These are phyloP conservation scores for Corythornis cristatus DNA, from an alignment of 2,113 vertebrate genomes.

Conservation along the genomic window DNA sequence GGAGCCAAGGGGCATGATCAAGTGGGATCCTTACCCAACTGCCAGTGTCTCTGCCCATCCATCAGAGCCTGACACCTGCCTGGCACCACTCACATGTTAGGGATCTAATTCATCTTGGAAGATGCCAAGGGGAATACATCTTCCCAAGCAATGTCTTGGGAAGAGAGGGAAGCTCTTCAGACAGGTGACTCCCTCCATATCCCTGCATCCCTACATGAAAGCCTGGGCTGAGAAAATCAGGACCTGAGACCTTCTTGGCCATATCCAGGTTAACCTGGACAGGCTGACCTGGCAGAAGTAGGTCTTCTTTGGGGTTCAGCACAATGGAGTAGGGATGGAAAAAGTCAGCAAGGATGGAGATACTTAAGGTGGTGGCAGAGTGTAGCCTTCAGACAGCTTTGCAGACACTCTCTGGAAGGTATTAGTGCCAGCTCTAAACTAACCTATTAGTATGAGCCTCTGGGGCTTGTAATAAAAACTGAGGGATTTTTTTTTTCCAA, in stretches of 20 bases:
- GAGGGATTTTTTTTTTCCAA: background rate
- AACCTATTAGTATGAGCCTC: constrained; percentile 42
- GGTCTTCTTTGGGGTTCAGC: background rate
- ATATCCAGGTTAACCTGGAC: rapidly evolving
- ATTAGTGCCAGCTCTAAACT: constrained; percentile 44
- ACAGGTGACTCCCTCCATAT: background rate
- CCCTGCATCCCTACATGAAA: background rate
- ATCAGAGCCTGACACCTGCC: background rate
- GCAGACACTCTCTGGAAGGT: background rate
- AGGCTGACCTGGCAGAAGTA: background rate
- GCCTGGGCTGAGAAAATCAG: background rate
- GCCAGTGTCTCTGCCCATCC: background rate
- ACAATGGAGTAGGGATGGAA: background rate
- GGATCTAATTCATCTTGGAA: background rate
- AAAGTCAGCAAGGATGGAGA: background rate
- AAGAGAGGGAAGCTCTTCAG: background rate
- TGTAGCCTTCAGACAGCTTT: background rate
- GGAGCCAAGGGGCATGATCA: background rate
- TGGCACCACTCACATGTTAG: background rate
- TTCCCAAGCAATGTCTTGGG: background rate
- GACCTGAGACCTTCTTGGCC: background rate
- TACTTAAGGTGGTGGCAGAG: background rate
- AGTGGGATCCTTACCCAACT: background rate
- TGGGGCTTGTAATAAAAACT: constrained; percentile 48
- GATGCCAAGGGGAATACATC: background rate